These are phyloP conservation scores for Drosophila nasuta DNA, from an alignment of 1,140 invertebrate genomes.

Conservation along the genomic window DNA sequence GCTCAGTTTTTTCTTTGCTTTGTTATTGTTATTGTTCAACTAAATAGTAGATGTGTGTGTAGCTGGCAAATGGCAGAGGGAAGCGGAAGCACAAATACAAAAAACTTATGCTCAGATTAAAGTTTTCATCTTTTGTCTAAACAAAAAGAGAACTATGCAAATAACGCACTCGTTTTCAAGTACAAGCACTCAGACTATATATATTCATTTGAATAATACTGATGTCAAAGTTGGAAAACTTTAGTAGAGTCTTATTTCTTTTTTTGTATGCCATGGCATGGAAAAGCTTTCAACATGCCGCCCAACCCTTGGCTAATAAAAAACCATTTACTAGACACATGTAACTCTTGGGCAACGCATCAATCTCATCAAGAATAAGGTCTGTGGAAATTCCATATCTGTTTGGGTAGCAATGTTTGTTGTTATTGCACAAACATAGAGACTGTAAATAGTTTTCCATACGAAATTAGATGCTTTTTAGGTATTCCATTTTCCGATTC, in stretches of 20 bases:
- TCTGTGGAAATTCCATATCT: slow-evolving; percentile 34
- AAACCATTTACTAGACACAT: slow-evolving; percentile 44
- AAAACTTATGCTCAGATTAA: slow-evolving; percentile 45
- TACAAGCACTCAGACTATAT: background rate
- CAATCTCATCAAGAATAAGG: slow-evolving; percentile 59
- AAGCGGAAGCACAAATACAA: slow-evolving; percentile 52
- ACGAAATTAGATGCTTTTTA: slow-evolving; percentile 5
- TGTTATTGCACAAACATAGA: slow-evolving; percentile 41
- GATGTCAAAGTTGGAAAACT: slow-evolving; percentile 25
- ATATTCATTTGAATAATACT: slow-evolving; percentile 21
- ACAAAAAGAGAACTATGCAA: slow-evolving; percentile 58
- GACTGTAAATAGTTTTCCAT: slow-evolving; percentile 34
- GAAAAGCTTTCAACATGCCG: slow-evolving; percentile 15
- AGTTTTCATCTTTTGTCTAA: slow-evolving; percentile 7
- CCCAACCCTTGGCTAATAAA: slow-evolving; percentile 39
- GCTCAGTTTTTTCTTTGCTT: slow-evolving; percentile 51
- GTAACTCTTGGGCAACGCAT: slow-evolving; percentile 62
- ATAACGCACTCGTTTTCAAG: slow-evolving; percentile 34
- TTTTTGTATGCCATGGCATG: background rate
- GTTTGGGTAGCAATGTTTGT: slow-evolving; percentile 22
- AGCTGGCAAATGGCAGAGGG: background rate
- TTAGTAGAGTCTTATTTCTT: background rate
- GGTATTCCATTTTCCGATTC: slow-evolving; percentile 29
- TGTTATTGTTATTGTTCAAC: slow-evolving; percentile 66
- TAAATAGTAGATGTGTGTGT: slow-evolving; percentile 16